These are phyloP conservation scores for Dryocosmus kuriphilus DNA, from an alignment of 2,888 invertebrate species.

Conservation along the genomic window DNA sequence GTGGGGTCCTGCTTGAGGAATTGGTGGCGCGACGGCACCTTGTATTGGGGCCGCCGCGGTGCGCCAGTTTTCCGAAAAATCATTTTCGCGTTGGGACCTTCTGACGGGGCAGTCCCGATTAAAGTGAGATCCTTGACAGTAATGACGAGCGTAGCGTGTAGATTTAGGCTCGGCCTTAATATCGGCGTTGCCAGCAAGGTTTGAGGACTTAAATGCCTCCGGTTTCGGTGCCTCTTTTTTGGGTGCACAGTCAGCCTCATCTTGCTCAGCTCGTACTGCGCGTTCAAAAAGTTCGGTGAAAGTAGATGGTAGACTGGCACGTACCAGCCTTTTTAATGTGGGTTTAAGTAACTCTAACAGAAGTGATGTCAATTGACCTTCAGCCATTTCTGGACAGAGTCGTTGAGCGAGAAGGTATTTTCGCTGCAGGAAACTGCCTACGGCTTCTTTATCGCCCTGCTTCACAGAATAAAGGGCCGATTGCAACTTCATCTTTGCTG, in stretches of 20 bases:
- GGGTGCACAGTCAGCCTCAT: neutral
- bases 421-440: neutral
- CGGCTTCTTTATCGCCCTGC: constrained; percentile 19
- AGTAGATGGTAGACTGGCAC: neutral
- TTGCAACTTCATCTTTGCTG: constrained; percentile 1
- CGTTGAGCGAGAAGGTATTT: constrained; percentile 11
- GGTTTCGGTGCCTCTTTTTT: neutral
- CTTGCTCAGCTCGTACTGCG: neutral
- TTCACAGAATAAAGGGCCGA: neutral
- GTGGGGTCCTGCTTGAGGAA: neutral
- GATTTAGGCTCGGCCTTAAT: too few relatives aligned
- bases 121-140: neutral
- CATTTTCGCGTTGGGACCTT: neutral
- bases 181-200: neutral
- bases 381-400: neutral
- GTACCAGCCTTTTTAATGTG: neutral
- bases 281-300: neutral
- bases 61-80: neutral
- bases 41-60: neutral
- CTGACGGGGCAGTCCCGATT: neutral
- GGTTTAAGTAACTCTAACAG: neutral
- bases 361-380: neutral
- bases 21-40: neutral
- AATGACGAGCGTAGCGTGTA: neutral
- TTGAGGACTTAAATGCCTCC: neutral